phyloP scores from a whole-genome alignment of 2,113 vertebrate genomes.

The Ochotona curzoniae region DNA sequence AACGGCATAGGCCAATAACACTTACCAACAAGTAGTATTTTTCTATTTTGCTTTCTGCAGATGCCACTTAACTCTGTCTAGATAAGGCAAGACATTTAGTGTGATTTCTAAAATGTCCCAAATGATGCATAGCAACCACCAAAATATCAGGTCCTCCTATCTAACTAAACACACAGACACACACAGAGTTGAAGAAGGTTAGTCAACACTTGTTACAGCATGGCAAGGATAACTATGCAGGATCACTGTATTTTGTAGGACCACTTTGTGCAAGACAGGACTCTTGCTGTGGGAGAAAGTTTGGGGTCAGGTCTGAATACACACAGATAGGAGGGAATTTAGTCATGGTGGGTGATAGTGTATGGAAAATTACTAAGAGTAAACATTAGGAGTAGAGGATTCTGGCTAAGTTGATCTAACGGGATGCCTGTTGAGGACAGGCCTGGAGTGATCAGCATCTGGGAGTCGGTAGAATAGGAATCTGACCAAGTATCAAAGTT shows the following conservation, averaged over 20 bases:
- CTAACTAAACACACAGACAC: not conserved
- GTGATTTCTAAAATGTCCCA: not conserved
- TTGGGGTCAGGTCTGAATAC: not conserved
- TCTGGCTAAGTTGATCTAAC: not conserved
- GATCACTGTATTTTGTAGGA: not conserved
- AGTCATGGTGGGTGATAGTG: not conserved
- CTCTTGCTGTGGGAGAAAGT: not conserved
- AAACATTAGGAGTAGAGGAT: not conserved
- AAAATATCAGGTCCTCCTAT: constrained; percentile 37
- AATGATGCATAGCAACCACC: not conserved
- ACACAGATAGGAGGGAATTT: no score
- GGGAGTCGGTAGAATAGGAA: not conserved
- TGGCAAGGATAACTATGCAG: not conserved
- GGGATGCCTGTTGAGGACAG: not conserved
- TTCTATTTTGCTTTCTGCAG: not conserved
- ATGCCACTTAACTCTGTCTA: not conserved
- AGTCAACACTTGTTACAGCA: not conserved
- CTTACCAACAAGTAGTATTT: not conserved
- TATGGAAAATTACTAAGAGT: not conserved
- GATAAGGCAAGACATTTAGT: constrained; percentile 20
- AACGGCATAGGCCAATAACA: not conserved
- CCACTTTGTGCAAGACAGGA: no score
- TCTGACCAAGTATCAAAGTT: not conserved
- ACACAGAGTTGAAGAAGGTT: not conserved
- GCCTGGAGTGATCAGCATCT: not conserved